Percentiles rank a stretch among this genome's conserved stretches.
Conservation (phyloP, 2,888 invertebrate species). For the Microctonus hyperodae region DNA sequence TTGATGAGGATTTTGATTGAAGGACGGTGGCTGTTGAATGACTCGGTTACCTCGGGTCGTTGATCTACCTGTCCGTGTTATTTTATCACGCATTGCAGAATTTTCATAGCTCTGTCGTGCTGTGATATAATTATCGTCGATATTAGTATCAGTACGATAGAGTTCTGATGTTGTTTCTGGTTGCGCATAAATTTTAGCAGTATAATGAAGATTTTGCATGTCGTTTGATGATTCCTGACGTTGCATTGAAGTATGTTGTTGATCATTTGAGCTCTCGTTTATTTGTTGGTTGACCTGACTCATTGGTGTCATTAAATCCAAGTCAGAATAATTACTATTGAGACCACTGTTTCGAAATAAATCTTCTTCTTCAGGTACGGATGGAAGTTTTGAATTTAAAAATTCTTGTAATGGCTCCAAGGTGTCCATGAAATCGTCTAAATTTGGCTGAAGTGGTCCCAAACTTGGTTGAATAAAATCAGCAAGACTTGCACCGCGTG, state of each 20-base stretch:
- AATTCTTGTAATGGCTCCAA: conserved; percentile 81
- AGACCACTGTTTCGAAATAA: conserved; percentile 53
- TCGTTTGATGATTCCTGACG: conserved; percentile 43
- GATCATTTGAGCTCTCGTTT: conserved; percentile 33
- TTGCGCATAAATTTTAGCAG: conserved; percentile 59
- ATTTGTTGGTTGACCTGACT: conserved; percentile 46
- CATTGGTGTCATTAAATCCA: conserved; percentile 58
- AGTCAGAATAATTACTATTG: conserved; percentile 54
- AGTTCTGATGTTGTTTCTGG: conserved; percentile 47
- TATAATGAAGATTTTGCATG: conserved; percentile 60
- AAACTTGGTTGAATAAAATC: conserved; percentile 99
- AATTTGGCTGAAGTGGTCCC: conserved; percentile 94
- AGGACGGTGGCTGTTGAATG: conserved; percentile 50
- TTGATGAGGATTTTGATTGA: conserved; percentile 49
- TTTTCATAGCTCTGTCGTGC: conserved; percentile 46
- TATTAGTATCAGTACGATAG: conserved; percentile 49
- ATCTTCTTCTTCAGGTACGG: conserved; percentile 70
- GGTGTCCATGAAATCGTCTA: conserved; percentile 94
- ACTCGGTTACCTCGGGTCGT: conserved; percentile 46
- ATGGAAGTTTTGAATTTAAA: conserved; percentile 67
- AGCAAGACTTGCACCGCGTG: conserved; percentile 85
- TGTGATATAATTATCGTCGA: conserved; percentile 44
- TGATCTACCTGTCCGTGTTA: conserved; percentile 44
- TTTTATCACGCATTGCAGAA: conserved; percentile 46
- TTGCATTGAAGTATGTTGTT: conserved; percentile 45